Conservation (phyloP, 2,113 vertebrate genomes). For the Sapajus apella region DNA sequence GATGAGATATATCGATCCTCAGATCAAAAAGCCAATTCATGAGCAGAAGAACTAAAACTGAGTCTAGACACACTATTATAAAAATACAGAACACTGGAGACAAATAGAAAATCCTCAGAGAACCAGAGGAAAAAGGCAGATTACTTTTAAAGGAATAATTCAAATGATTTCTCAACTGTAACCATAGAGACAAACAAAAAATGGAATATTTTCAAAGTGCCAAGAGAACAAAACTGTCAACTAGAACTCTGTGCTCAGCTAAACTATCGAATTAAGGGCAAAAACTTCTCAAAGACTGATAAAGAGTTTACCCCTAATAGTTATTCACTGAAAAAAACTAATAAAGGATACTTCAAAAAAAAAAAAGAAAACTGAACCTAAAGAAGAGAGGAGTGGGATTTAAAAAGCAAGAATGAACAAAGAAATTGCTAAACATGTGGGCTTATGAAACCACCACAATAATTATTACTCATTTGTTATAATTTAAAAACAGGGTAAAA, state of each 20-base stretch:
- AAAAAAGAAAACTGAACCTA: conserved; percentile 80
- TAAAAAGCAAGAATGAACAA: background rate
- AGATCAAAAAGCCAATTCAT: background rate
- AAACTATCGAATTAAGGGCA: background rate
- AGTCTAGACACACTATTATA: background rate
- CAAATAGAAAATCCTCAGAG: background rate
- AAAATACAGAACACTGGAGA: background rate
- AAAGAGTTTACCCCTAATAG: background rate
- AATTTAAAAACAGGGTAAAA: background rate
- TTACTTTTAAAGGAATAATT: background rate
- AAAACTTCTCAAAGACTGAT: background rate
- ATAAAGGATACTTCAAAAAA: background rate
- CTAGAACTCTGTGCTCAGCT: background rate
- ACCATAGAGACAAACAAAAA: background rate
- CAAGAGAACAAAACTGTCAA: background rate
- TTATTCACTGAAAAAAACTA: background rate
- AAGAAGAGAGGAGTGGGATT: conserved; percentile 89
- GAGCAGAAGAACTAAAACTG: background rate
- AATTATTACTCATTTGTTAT: background rate
- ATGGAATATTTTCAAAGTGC: background rate
- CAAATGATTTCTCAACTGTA: background rate
- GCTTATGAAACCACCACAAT: background rate
- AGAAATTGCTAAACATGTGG: background rate
- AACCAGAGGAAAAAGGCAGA: background rate
- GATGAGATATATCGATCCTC: background rate